These are phyloP conservation scores for Asobara japonica DNA, from an alignment of 1,140 invertebrate species.

Conservation along the genomic window DNA sequence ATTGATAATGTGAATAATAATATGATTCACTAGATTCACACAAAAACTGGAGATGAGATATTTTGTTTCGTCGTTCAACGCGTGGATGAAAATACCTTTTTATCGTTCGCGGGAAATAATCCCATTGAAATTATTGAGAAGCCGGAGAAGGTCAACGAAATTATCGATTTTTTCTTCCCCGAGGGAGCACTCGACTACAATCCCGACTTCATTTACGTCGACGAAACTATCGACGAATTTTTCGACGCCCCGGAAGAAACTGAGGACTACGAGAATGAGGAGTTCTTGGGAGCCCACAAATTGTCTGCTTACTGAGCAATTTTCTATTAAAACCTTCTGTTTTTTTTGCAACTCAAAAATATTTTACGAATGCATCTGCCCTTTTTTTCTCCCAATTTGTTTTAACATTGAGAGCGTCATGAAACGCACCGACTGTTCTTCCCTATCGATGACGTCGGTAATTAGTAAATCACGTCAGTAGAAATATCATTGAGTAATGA, in stretches of 20 bases:
- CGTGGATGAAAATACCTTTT: constrained; percentile 50
- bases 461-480: too few species aligned
- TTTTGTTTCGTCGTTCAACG: constrained; percentile 48
- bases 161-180: constrained; percentile 51
- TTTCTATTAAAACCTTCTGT: too few species aligned
- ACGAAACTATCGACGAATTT: constrained; percentile 18
- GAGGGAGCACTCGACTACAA: constrained; percentile 39
- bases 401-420: too few species aligned
- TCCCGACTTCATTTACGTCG: constrained; percentile 10
- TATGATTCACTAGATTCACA: constrained; percentile 49
- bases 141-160: constrained; percentile 39
- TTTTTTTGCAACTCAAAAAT: too few species aligned
- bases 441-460: too few species aligned
- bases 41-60: constrained; percentile 51
- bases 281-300: constrained; percentile 6
- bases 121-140: constrained; percentile 51
- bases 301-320: constrained; percentile 5
- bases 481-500: too few species aligned
- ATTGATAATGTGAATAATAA: too few species aligned
- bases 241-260: constrained; percentile 24
- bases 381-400: too few species aligned
- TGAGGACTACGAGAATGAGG: constrained; percentile 33
- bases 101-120: constrained; percentile 53
- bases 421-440: too few species aligned
- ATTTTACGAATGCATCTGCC: too few species aligned